Percentiles rank a stretch among this genome's conserved stretches.
Conservation (phyloP, 2,797 vertebrate species). For the Silurus aristotelis region DNA sequence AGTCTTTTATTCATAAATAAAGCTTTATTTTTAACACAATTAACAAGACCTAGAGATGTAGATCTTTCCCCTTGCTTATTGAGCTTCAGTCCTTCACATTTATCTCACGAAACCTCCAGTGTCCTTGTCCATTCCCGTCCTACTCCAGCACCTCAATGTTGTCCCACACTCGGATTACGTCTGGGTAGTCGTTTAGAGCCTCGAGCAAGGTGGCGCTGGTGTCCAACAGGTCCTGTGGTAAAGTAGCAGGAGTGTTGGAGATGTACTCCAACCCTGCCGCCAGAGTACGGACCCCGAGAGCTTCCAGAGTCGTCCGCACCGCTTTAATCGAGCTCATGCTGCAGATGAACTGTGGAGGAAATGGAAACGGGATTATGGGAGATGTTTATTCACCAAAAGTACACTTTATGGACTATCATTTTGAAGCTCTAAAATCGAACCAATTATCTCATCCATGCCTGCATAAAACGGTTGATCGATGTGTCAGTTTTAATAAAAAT, state of each 20-base stretch:
- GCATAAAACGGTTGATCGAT: too few relatives aligned
- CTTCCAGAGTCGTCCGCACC: slow-evolving; percentile 74
- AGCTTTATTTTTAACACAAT: slow-evolving; percentile 14
- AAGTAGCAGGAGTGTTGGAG: slow-evolving; percentile 63
- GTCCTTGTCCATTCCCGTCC: background rate
- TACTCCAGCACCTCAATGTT: slow-evolving; percentile 78
- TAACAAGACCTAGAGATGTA: background rate
- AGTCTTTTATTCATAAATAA: background rate
- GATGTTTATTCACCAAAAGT: background rate
- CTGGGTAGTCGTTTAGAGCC: slow-evolving; percentile 70
- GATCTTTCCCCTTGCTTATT: background rate
- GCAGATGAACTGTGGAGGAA: slow-evolving; percentile 81
- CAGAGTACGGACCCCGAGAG: slow-evolving; percentile 71
- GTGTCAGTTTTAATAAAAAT: too few relatives aligned
- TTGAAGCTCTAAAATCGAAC: too few relatives aligned
- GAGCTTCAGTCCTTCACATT: background rate
- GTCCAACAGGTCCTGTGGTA: slow-evolving; percentile 74
- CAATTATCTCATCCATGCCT: too few relatives aligned
- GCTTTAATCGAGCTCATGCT: slow-evolving; percentile 68
- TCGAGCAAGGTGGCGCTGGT: slow-evolving; percentile 76
- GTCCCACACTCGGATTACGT: slow-evolving; percentile 85
- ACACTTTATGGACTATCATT: too few relatives aligned
- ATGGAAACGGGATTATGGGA: background rate
- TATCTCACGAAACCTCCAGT: background rate
- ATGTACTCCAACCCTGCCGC: slow-evolving; percentile 79